These are phyloP conservation scores for Hepsetus odoe DNA, from an alignment of 2,113 vertebrate species.

Conservation along the genomic window DNA sequence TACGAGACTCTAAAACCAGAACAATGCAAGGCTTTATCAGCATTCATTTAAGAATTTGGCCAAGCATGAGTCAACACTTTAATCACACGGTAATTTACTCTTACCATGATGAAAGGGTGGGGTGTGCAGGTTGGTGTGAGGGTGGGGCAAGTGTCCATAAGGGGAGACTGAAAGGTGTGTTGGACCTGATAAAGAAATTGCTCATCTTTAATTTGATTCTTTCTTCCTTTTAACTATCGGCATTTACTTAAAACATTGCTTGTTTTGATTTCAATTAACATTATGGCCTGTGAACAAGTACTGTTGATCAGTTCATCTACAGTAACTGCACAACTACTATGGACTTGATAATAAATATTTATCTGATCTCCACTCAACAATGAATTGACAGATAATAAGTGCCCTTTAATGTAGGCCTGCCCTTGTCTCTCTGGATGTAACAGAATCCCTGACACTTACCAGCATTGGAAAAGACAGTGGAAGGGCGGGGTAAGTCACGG, in stretches of 20 bases:
- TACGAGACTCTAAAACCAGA: conserved; percentile 77
- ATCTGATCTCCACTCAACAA: not conserved
- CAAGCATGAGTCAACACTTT: not conserved
- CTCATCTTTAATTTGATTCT: not conserved
- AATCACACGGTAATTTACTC: conserved; percentile 4
- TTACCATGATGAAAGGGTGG: conserved; percentile 49
- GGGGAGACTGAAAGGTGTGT: conserved; percentile 79
- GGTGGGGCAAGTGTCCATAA: conserved; percentile 70
- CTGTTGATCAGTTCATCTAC: not conserved
- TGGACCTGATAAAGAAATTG: conserved; percentile 71
- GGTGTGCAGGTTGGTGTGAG: conserved; percentile 45
- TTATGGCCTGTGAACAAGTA: not conserved
- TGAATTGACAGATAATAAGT: not conserved
- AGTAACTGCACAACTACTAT: not conserved
- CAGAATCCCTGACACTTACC: conserved; percentile 71
- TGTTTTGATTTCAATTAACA: not conserved
- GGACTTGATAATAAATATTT: not conserved
- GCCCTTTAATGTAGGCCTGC: not conserved
- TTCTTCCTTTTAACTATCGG: not conserved
- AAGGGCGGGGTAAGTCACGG: conserved; percentile 79
- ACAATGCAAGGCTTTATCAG: not conserved
- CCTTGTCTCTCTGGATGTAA: conserved; percentile 7
- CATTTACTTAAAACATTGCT: not conserved
- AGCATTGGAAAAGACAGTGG: conserved; percentile 77
- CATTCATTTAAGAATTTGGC: not conserved